These are phyloP conservation scores for Apamea crenata DNA, from an alignment of 2,888 invertebrate species.

Conservation along the genomic window DNA sequence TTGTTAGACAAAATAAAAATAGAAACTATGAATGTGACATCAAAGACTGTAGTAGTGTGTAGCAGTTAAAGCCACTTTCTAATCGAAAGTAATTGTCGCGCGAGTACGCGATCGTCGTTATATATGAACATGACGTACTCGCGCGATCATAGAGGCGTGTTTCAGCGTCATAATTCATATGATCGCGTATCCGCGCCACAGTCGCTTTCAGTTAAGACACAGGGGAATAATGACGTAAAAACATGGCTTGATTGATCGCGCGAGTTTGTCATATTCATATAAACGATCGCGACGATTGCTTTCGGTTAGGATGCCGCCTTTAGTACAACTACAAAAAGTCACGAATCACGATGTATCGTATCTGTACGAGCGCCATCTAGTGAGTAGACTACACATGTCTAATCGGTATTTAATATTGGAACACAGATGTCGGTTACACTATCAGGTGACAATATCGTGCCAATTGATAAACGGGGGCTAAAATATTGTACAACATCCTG, in stretches of 20 bases:
- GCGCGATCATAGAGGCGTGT: too few species aligned
- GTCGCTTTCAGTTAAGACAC: not conserved
- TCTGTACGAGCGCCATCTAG: constrained; percentile 32
- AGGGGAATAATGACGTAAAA: not conserved
- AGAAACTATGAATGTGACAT: too few species aligned
- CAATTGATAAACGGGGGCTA: too few species aligned
- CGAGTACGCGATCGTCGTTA: not conserved
- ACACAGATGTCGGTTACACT: constrained; percentile 8
- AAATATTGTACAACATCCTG: not conserved
- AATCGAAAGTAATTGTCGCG: not conserved
- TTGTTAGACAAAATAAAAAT: too few species aligned
- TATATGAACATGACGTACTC: not conserved
- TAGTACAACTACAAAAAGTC: not conserved
- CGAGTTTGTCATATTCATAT: too few species aligned
- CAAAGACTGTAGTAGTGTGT: too few species aligned
- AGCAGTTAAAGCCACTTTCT: not conserved
- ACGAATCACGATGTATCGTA: not conserved
- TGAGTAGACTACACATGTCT: not conserved
- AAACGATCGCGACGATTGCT: too few species aligned
- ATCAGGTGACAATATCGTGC: too few species aligned
- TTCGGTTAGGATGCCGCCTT: too few species aligned
- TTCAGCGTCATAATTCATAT: not conserved
- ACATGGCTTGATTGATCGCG: too few species aligned
- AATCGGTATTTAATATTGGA: not conserved
- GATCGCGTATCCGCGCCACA: not conserved